Evolutionary conservation across 2,797 vertebrate species (phyloP), one percentile per base, ranked within the genome.

Genomic region (Gobionotothen gibberifrons): DNA sequence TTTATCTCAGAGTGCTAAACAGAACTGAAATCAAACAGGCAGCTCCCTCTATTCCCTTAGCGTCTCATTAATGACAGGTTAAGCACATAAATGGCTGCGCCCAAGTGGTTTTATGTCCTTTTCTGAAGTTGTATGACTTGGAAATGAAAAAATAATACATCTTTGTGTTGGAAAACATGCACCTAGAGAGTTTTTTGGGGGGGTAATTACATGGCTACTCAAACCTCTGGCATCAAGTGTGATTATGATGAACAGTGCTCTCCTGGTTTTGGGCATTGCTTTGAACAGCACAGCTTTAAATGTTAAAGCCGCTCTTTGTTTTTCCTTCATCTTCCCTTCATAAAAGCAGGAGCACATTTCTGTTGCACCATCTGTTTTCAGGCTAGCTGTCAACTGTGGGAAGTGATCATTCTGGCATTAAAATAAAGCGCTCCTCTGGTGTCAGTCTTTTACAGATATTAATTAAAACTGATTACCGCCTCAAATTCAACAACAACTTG

Each of bases 21-120:
- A 73, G 70, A 87, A 78, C 82, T 80, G 76, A 89, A 92, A 85
- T 83, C 86, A 78, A 87, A 84, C 88, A 87, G 84, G 87, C 87
- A 90, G 87, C 87, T 89, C 81, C 67, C 69, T 51, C 93, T 93
- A 95, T 94, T 95, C 94, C 95, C 95, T 79, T 46, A 92, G 94
- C 90, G 93, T 86, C 96, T 96, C 93, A 96, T 97, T 97, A 96
- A 95, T 93, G 90, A 89, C 92, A 95, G 93, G 95, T 95, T 96
- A 96, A 96, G 92, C 93, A 94, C 94, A 95, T 91, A 91, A 93
- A 93, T 88, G 93, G 93, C 88, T 93, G 87, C 87, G 83, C 95
- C 91, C 90, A 87, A 92, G 90, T 81, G 92, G 89, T 87, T 93
- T 85, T 51, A 78, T 80, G 82, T 89, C 84, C 62, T 77, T 86